phyloP scores from a whole-genome alignment of 2,113 vertebrate genomes.

The Otis tarda region DNA sequence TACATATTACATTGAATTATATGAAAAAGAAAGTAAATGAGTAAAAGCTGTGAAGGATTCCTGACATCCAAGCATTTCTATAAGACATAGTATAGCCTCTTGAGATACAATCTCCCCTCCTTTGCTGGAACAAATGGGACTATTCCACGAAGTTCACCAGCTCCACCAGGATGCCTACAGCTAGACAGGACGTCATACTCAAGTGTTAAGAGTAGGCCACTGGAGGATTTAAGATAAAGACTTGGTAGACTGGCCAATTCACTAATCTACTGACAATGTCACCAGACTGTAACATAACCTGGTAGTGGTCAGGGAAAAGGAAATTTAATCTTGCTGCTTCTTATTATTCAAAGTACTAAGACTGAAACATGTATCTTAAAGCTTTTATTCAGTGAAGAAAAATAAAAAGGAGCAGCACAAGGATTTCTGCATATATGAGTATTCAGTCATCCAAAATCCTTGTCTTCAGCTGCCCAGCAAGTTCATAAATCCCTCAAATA shows the following conservation, averaged over 20 bases:
- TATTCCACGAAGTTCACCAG: not conserved
- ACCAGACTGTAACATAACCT: not conserved
- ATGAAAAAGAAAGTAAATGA: not conserved
- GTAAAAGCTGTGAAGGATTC: not conserved
- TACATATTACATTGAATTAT: not conserved
- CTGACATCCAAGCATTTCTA: not conserved
- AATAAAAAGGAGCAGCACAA: not conserved
- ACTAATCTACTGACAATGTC: not conserved
- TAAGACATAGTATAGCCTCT: not conserved
- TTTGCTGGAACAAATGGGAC: not conserved
- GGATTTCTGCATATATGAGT: not conserved
- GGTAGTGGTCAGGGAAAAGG: not conserved
- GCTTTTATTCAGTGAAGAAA: not conserved
- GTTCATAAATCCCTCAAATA: constrained; percentile 4
- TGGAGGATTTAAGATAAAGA: not conserved
- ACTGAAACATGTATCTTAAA: not conserved
- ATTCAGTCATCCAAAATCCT: not conserved
- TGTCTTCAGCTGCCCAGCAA: not conserved
- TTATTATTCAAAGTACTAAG: not conserved
- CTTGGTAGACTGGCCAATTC: not conserved
- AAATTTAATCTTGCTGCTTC: not conserved
- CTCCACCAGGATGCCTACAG: not conserved
- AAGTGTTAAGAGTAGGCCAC: not conserved
- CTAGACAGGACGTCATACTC: not conserved
- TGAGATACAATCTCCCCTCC: not conserved